Conservation (phyloP, 2,888 invertebrate genomes). For the Euplexia lucipara region DNA sequence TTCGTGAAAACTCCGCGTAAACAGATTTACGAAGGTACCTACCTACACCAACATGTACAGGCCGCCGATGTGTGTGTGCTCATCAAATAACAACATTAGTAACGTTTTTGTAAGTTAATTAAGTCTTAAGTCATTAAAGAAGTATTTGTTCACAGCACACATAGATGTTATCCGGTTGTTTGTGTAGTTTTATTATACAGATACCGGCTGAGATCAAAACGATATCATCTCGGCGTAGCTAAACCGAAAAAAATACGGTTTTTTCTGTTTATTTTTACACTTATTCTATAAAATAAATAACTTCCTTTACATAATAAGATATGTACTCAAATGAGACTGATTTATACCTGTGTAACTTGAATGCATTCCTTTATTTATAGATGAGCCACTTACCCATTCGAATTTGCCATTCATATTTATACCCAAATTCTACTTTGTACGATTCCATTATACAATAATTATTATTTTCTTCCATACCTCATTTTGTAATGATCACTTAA, state of each 20-base stretch:
- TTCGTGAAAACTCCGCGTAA: slow-evolving; percentile 25
- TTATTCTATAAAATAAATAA: neutral
- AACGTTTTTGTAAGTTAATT: slow-evolving; percentile 36
- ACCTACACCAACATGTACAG: slow-evolving; percentile 8
- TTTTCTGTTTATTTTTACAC: slow-evolving; percentile 5
- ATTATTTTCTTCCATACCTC: slow-evolving; percentile 18
- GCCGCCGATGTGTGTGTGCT: slow-evolving; percentile 9
- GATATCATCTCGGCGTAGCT: slow-evolving; percentile 1
- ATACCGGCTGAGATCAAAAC: slow-evolving; percentile 5
- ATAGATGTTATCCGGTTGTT: slow-evolving; percentile 10
- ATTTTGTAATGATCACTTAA: slow-evolving; percentile 17
- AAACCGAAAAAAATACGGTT: neutral
- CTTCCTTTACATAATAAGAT: neutral
- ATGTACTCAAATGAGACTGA: neutral
- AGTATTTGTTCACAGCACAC: slow-evolving; percentile 39
- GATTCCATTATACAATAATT: neutral
- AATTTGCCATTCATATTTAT: no score
- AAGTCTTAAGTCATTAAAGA: slow-evolving; percentile 26
- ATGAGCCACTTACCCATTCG: no score
- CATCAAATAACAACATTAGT: slow-evolving; percentile 35
- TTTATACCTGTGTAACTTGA: neutral
- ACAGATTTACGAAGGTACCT: slow-evolving; percentile 10
- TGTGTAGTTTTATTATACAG: slow-evolving; percentile 34
- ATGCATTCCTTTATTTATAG: neutral
- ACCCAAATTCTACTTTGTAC: neutral